phyloP scores from a whole-genome alignment of 1,140 invertebrate species.

The Eufriesea mexicana region DNA sequence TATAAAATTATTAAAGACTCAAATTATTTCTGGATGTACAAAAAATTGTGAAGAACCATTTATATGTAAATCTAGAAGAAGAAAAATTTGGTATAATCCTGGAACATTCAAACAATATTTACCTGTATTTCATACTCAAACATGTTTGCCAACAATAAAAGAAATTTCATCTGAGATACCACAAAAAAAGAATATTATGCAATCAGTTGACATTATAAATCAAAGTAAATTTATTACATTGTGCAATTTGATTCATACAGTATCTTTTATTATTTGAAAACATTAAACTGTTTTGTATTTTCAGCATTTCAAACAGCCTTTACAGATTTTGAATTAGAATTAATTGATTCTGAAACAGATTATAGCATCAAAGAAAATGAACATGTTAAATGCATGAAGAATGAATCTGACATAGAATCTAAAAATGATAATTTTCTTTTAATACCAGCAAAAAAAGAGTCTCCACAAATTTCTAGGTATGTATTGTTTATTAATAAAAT shows the following conservation, averaged over 20 bases:
- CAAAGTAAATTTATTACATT: conserved; percentile 45
- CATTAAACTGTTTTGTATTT: conserved; percentile 25
- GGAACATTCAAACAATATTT: conserved; percentile 18
- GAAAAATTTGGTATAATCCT: conserved; percentile 36
- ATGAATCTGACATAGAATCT: background rate
- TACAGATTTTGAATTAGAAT: conserved; percentile 66
- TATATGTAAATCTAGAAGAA: conserved; percentile 49
- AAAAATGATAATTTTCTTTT: background rate
- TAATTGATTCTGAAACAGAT: conserved; percentile 46
- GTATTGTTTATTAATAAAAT: background rate
- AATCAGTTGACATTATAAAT: conserved; percentile 33
- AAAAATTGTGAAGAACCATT: conserved; percentile 9
- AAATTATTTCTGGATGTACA: conserved; percentile 48
- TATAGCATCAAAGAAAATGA: conserved; percentile 11
- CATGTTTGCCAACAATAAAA: conserved; percentile 54
- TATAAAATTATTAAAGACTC: conserved; percentile 48
- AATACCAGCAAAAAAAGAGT: conserved; percentile 15
- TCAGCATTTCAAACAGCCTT: conserved; percentile 63
- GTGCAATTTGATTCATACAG: background rate
- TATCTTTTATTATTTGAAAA: background rate
- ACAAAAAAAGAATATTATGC: conserved; percentile 8
- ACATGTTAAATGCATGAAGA: conserved; percentile 3
- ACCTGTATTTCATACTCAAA: background rate
- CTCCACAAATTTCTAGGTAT: conserved; percentile 47
- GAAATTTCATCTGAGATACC: conserved; percentile 53